Evolutionary conservation across 1,140 invertebrate species (phyloP).

Genomic region (Laupala kohalensis): DNA sequence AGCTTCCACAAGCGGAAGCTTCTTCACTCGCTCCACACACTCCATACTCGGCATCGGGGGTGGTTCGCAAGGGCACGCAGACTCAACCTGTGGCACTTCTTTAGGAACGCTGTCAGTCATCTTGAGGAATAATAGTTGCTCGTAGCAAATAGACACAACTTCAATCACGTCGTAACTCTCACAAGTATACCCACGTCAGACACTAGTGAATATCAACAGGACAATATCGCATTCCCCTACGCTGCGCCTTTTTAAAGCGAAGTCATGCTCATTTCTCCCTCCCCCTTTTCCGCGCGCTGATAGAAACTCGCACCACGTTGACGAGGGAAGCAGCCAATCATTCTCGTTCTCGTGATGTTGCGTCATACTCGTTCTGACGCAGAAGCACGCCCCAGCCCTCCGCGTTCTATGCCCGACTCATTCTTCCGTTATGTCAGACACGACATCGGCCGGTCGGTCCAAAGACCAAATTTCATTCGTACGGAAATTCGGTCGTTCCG

Average conservation of each 20-base stretch:
- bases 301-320: neutral
- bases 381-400: too few relatives aligned
- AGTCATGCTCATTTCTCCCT: neutral
- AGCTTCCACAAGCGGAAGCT: slow-evolving; percentile 38
- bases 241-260: neutral
- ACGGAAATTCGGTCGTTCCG: too few relatives aligned
- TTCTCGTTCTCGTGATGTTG: neutral
- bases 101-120: neutral
- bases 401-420: too few relatives aligned
- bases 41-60: slow-evolving; percentile 47
- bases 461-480: too few relatives aligned
- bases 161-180: neutral
- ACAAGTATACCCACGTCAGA: too few relatives aligned
- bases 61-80: slow-evolving; percentile 27
- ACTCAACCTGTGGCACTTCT: neutral
- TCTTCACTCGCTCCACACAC: slow-evolving; percentile 37
- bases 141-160: neutral
- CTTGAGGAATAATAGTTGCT: neutral
- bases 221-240: neutral
- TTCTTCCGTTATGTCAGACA: too few relatives aligned
- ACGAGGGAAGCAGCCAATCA: neutral
- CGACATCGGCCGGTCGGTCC: too few relatives aligned
- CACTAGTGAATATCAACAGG: neutral
- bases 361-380: too few relatives aligned
- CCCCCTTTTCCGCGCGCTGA: too few relatives aligned